Conservation (phyloP, 2,797 vertebrate species). For the Tenualosa ilisha region DNA sequence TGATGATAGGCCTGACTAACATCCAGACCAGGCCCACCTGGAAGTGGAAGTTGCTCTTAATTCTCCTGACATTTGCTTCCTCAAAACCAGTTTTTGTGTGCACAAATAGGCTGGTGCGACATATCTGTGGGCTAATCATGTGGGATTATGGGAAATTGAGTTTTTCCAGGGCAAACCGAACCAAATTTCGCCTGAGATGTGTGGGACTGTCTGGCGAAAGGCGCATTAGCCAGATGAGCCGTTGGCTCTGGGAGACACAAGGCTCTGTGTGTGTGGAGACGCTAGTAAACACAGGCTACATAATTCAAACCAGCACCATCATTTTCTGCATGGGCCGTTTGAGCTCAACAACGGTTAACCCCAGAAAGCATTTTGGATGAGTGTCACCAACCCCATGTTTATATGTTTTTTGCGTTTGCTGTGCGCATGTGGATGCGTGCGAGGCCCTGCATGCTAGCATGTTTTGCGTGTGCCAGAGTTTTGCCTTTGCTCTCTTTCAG, state of each 20-base stretch:
- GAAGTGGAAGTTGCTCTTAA: constrained; percentile 30
- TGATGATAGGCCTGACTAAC: constrained; percentile 30
- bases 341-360: background rate
- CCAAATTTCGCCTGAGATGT: constrained; percentile 4
- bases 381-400: background rate
- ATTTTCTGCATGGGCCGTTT: background rate
- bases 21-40: background rate
- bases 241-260: background rate
- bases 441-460: constrained; percentile 5
- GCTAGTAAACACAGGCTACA: constrained; percentile 31
- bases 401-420: background rate
- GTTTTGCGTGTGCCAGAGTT: background rate
- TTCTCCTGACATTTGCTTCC: constrained; percentile 42
- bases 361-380: background rate
- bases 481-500: background rate
- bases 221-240: background rate
- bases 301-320: constrained; percentile 17
- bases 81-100: constrained; percentile 36
- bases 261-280: background rate
- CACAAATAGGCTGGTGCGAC: constrained; percentile 57
- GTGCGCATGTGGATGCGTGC: background rate
- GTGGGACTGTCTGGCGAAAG: background rate
- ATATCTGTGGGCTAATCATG: constrained; percentile 59
- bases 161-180: constrained; percentile 47
- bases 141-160: constrained; percentile 59